Evolutionary conservation across 2,888 invertebrate genomes (phyloP).

Genomic region (Poecilobothrus nobilitatus): DNA sequence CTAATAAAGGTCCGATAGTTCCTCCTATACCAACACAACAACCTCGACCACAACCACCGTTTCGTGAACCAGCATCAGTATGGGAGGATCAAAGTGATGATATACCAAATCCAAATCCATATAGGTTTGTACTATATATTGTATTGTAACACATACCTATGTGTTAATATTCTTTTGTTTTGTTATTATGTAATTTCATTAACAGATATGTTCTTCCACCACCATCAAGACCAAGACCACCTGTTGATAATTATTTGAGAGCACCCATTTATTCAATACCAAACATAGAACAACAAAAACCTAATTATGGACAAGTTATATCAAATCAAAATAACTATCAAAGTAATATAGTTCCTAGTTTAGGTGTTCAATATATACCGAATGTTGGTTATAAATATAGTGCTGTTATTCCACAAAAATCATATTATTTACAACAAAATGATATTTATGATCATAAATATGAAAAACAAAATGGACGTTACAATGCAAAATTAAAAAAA

Average conservation of each 20-base stretch:
- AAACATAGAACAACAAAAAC: constrained; percentile 26
- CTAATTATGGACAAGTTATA: constrained; percentile 31
- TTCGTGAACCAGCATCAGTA: constrained; percentile 52
- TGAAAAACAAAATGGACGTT: constrained; percentile 39
- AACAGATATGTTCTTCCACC: constrained; percentile 40
- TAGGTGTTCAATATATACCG: constrained; percentile 39
- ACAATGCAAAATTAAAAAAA: constrained; percentile 41
- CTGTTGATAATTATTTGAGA: constrained; percentile 27
- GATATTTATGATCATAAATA: constrained; percentile 27
- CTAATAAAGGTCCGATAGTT: constrained; percentile 53
- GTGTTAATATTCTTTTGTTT: neutral
- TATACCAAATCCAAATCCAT: constrained; percentile 53
- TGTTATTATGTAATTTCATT: neutral
- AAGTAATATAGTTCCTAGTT: constrained; percentile 28
- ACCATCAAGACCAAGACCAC: constrained; percentile 39
- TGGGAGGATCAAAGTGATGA: constrained; percentile 53
- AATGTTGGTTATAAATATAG: constrained; percentile 40
- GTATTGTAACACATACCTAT: neutral
- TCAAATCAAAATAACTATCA: constrained; percentile 24
- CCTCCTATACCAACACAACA: constrained; percentile 50
- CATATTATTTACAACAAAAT: constrained; percentile 20
- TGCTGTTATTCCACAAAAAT: constrained; percentile 32
- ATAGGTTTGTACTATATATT: constrained; percentile 43
- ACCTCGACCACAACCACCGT: constrained; percentile 47
- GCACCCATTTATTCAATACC: constrained; percentile 18